Percentiles rank a stretch among this genome's conserved stretches.
These are phyloP conservation scores for Chalcosyrphus nemorum DNA, from an alignment of 2,888 invertebrate species.

Conservation along the genomic window DNA sequence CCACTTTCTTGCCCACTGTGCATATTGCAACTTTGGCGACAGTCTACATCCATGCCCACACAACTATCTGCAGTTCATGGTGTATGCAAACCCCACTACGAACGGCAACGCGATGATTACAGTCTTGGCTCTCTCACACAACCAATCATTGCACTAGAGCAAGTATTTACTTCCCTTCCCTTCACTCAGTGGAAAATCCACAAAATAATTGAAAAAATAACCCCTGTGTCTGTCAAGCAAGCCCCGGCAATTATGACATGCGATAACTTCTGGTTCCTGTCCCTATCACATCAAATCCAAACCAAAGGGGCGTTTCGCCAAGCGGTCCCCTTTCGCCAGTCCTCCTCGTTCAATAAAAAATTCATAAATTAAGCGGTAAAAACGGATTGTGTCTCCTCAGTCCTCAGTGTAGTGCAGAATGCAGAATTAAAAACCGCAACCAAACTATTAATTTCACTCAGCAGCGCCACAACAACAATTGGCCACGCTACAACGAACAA, in stretches of 20 bases:
- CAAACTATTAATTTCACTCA: slow-evolving; percentile 65
- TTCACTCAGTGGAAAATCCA: not conserved
- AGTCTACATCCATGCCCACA: too few species aligned
- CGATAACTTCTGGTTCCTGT: slow-evolving; percentile 30
- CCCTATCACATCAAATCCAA: slow-evolving; percentile 9
- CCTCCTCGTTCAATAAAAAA: slow-evolving; percentile 58
- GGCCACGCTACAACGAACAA: slow-evolving; percentile 62
- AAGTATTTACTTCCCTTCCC: not conserved
- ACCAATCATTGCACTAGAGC: not conserved
- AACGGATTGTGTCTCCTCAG: too few species aligned
- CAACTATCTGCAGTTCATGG: too few species aligned
- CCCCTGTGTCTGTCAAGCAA: slow-evolving; percentile 18
- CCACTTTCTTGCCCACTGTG: too few species aligned
- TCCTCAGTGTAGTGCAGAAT: slow-evolving; percentile 25
- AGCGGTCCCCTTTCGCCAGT: slow-evolving; percentile 57
- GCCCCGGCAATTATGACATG: slow-evolving; percentile 40
- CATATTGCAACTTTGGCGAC: too few species aligned
- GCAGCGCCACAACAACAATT: slow-evolving; percentile 52
- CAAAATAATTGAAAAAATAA: slow-evolving; percentile 15
- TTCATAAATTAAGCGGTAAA: slow-evolving; percentile 71
- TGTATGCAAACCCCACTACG: too few species aligned
- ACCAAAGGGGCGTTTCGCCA: slow-evolving; percentile 58
- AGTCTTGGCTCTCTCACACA: not conserved
- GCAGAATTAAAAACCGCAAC: slow-evolving; percentile 67
- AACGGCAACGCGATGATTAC: not conserved